Conservation (phyloP, 2,113 vertebrate species). For the Melanocharis versteri region DNA sequence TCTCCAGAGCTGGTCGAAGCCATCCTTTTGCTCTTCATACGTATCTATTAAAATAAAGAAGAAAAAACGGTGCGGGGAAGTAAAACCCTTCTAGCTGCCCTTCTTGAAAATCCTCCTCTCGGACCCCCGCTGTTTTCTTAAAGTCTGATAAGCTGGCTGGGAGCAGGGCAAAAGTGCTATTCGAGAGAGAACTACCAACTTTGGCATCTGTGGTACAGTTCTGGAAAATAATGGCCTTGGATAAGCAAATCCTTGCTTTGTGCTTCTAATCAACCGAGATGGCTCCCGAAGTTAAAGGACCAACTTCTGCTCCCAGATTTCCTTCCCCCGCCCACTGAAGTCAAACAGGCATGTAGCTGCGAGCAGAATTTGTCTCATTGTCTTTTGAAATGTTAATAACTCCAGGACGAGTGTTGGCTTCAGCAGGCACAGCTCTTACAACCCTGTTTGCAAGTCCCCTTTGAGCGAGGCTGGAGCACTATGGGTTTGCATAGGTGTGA, state of each 20-base stretch:
- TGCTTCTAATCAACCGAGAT: conserved; percentile 37
- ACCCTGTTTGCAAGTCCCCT: conserved; percentile 8
- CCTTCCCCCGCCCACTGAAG: conserved; percentile 17
- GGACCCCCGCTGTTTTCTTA: background rate
- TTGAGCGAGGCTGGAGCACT: conserved; percentile 33
- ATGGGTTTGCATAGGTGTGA: background rate
- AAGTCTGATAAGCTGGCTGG: background rate
- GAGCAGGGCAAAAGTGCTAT: conserved; percentile 18
- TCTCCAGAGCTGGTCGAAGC: background rate
- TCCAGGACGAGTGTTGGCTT: conserved; percentile 43
- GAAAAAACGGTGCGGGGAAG: background rate
- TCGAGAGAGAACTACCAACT: background rate
- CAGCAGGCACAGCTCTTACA: conserved; percentile 39
- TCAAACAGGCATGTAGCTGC: conserved; percentile 52
- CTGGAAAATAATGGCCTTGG: conserved; percentile 59
- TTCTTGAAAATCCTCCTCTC: background rate
- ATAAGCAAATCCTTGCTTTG: conserved; percentile 64
- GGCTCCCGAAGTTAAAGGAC: conserved; percentile 37
- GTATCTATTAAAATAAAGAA: background rate
- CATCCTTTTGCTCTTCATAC: background rate
- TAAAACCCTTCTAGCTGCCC: background rate
- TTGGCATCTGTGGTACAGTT: conserved; percentile 13
- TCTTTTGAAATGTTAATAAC: conserved; percentile 80
- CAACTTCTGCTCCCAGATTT: conserved; percentile 45
- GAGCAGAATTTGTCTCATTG: conserved; percentile 61